These are phyloP conservation scores for Plestiodon gilberti DNA, from an alignment of 2,113 vertebrate genomes.

Conservation along the genomic window DNA sequence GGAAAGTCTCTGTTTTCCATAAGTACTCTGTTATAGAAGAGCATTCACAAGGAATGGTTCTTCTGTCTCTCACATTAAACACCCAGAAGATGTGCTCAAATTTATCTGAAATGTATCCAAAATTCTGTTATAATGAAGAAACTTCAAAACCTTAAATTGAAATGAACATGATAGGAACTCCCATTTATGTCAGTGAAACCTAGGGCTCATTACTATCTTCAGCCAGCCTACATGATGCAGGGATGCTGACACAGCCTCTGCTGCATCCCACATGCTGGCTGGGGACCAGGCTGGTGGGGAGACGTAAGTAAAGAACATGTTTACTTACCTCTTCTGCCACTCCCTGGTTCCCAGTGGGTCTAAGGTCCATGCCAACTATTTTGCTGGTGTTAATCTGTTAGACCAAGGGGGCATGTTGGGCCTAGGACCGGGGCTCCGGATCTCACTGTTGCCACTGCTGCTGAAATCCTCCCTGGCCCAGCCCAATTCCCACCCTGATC, in stretches of 20 bases:
- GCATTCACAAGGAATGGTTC: background rate
- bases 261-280: too few relatives aligned
- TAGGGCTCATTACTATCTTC: background rate
- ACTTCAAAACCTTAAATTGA: background rate
- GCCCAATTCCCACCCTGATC: background rate
- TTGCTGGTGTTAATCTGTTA: too few relatives aligned
- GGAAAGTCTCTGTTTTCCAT: background rate
- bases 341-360: too few relatives aligned
- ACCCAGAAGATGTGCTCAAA: background rate
- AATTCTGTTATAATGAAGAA: conserved; percentile 27
- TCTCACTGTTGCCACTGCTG: too few relatives aligned
- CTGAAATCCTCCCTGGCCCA: background rate
- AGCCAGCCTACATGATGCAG: too few relatives aligned
- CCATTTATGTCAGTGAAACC: background rate
- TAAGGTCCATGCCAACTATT: too few relatives aligned
- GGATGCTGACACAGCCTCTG: too few relatives aligned
- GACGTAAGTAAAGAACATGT: too few relatives aligned
- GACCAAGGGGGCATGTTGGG: too few relatives aligned
- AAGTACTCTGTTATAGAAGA: background rate
- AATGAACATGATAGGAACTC: background rate
- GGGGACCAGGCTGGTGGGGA: too few relatives aligned
- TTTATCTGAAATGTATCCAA: conserved; percentile 2
- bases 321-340: too few relatives aligned
- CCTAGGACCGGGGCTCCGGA: background rate
- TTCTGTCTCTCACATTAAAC: background rate